Evolutionary conservation across 2,888 invertebrate species (phyloP).

Genomic region (Volucella inanis): DNA sequence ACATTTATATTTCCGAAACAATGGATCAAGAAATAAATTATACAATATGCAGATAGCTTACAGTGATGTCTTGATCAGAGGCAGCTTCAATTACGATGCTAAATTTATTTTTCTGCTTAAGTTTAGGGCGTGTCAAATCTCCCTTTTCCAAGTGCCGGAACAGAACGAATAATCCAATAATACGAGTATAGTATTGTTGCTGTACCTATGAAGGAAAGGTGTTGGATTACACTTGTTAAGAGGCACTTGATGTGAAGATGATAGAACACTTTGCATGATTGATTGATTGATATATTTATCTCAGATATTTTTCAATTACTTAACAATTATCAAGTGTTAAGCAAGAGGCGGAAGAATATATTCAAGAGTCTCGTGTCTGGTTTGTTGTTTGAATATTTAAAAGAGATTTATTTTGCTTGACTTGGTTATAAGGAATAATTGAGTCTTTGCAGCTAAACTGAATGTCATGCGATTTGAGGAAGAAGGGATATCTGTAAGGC

Average conservation of each 20-base stretch:
- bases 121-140: background rate
- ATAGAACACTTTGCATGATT: conserved; percentile 23
- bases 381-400: conserved; percentile 4
- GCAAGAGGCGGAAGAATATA: conserved; percentile 21
- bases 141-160: conserved; percentile 13
- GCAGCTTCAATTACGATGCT: conserved; percentile 14
- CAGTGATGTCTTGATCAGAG: conserved; percentile 1
- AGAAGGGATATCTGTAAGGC: too few relatives aligned
- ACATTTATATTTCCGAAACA: too few relatives aligned
- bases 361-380: background rate
- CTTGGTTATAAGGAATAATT: background rate
- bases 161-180: background rate
- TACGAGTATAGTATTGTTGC: background rate
- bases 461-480: too few relatives aligned
- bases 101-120: background rate
- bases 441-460: too few relatives aligned
- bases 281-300: conserved; percentile 30
- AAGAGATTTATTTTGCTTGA: background rate
- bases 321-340: conserved; percentile 23
- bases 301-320: conserved; percentile 9
- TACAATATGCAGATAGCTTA: background rate
- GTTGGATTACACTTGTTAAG: conserved; percentile 21
- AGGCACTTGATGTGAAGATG: conserved; percentile 31
- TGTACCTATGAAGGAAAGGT: conserved; percentile 7
- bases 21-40: too few relatives aligned